phyloP scores from a whole-genome alignment of 2,888 invertebrate species.

The Yponomeuta cagnagella region DNA sequence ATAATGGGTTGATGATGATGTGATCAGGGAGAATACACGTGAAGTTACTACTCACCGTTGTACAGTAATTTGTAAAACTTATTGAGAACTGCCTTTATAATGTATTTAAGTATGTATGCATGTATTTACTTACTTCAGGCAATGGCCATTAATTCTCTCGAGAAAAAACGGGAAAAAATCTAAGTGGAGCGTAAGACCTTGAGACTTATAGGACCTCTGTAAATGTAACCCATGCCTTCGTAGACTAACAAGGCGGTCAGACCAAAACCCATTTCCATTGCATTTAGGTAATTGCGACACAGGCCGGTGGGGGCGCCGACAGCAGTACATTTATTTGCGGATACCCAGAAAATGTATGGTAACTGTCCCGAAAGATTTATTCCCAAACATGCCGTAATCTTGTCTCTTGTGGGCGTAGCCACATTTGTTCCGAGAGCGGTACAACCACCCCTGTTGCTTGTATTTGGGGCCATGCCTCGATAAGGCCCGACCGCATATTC shows the following conservation, averaged over 20 bases:
- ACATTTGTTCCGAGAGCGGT: conserved; percentile 50
- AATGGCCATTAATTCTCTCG: background rate
- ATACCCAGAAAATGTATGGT: conserved; percentile 57
- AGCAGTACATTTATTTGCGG: conserved; percentile 57
- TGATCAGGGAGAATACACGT: no score
- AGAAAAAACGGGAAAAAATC: background rate
- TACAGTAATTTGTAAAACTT: background rate
- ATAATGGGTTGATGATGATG: no score
- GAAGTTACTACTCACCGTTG: no score
- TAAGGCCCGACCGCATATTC: conserved; percentile 62
- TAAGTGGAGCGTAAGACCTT: background rate
- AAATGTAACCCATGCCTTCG: background rate
- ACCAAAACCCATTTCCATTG: background rate
- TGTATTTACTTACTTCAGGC: no score
- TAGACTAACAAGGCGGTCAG: background rate
- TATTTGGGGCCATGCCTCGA: conserved; percentile 62
- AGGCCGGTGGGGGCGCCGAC: conserved; percentile 37
- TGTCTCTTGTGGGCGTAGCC: conserved; percentile 61
- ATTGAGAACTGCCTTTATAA: background rate
- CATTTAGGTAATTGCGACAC: conserved; percentile 10
- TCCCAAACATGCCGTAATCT: conserved; percentile 65
- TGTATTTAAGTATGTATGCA: no score
- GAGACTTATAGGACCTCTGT: background rate
- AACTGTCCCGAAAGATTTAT: conserved; percentile 68
- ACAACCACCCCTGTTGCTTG: conserved; percentile 44